phyloP scores from a whole-genome alignment of 1,140 invertebrate species.

The Pogonus chalceus region DNA sequence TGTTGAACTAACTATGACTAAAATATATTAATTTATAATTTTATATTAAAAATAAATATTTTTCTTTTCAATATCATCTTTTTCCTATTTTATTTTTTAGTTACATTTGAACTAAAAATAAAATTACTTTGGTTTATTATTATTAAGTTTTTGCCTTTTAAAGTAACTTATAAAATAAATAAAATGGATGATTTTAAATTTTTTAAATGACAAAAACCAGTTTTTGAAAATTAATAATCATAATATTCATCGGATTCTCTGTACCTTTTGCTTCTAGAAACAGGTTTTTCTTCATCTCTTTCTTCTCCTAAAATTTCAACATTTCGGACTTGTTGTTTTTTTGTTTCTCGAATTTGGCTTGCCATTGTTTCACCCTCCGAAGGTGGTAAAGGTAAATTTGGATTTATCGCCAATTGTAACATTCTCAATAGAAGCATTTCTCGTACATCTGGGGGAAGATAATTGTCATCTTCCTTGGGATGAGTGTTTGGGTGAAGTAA shows the following conservation, averaged over 20 bases:
- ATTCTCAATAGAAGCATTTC: conserved; percentile 57
- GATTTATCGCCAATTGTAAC: conserved; percentile 57
- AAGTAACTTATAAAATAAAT: not conserved
- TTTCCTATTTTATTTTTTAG: not conserved
- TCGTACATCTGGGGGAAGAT: conserved; percentile 51
- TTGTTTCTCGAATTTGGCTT: conserved; percentile 26
- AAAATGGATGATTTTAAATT: conserved; percentile 7
- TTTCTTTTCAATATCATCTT: not conserved
- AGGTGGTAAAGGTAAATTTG: conserved; percentile 41
- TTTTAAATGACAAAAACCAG: conserved; percentile 10
- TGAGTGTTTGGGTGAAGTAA: conserved; percentile 16
- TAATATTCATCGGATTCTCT: conserved; percentile 16
- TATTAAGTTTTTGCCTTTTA: not conserved
- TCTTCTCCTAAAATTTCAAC: conserved; percentile 50
- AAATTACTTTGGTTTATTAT: not conserved
- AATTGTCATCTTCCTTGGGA: conserved; percentile 41
- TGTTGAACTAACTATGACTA: not conserved
- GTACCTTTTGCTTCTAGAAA: conserved; percentile 21
- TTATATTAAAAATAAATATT: not conserved
- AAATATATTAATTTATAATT: not conserved
- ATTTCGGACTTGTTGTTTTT: conserved; percentile 44
- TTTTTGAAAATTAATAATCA: conserved; percentile 12
- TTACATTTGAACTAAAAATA: not conserved
- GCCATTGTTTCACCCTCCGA: conserved; percentile 26
- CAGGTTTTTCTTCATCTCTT: conserved; percentile 17